Percentiles rank a stretch among this genome's conserved stretches.
phyloP scores from a whole-genome alignment of 2,113 vertebrate species.

The Micronisus gabar region DNA sequence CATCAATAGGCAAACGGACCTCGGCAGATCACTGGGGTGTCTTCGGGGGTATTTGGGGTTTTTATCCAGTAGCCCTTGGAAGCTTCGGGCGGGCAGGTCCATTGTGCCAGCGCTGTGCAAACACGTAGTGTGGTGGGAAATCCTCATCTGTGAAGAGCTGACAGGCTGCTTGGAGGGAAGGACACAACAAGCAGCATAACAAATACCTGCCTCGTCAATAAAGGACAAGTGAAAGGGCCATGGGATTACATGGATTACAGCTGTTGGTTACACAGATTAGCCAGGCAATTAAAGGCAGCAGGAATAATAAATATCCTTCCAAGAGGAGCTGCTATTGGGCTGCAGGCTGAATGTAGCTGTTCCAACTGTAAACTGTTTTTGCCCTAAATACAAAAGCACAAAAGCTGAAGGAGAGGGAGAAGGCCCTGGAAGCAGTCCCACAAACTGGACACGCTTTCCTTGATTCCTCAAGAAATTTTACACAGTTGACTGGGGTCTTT shows the following conservation, averaged over 20 bases:
- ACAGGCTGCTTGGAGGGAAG: not conserved
- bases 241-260: slow-evolving; percentile 2
- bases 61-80: not conserved
- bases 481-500: not conserved
- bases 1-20: not conserved
- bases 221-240: not conserved
- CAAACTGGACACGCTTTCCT: not conserved
- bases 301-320: not conserved
- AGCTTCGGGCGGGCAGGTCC: not conserved
- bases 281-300: not conserved
- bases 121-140: not conserved
- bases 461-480: not conserved
- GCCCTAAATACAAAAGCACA: not conserved
- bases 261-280: not conserved
- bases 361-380: not conserved
- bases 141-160: not conserved
- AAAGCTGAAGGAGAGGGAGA: not conserved
- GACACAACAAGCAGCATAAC: not conserved
- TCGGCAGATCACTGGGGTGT: not conserved
- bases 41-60: not conserved
- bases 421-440: not conserved
- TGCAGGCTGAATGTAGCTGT: not conserved
- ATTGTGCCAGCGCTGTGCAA: not conserved
- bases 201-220: not conserved
- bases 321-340: not conserved